Evolutionary conservation across 2,888 invertebrate genomes (phyloP).

Genomic region (Tribolium freemani): DNA sequence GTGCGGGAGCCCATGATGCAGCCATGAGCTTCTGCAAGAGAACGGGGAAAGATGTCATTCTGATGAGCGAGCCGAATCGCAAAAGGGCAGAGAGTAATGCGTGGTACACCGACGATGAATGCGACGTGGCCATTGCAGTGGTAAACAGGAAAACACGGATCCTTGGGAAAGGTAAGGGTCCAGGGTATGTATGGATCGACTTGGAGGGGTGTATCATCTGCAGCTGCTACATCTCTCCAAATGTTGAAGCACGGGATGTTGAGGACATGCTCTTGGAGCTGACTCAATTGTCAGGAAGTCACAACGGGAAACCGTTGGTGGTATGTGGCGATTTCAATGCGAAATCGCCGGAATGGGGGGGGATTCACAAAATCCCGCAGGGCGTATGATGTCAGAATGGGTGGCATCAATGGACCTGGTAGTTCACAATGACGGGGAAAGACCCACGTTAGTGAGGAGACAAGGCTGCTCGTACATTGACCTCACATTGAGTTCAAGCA

Average conservation of each 20-base stretch:
- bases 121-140: background rate
- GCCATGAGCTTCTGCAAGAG: background rate
- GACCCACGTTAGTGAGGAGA: background rate
- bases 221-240: background rate
- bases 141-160: background rate
- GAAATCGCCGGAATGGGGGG: background rate
- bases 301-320: background rate
- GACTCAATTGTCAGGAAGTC: background rate
- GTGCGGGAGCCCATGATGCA: background rate
- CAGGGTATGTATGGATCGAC: background rate
- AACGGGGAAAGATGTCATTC: background rate
- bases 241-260: background rate
- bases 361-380: background rate
- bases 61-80: background rate
- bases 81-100: background rate
- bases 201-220: background rate
- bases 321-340: background rate
- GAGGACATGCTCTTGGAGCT: background rate
- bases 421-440: background rate
- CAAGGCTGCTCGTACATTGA: background rate
- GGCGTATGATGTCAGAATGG: background rate
- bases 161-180: background rate
- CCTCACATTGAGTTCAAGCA: background rate
- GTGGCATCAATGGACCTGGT: background rate
- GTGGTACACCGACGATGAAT: background rate